Conservation (phyloP, 2,888 invertebrate species). For the Archaeoteleia sp. region DNA sequence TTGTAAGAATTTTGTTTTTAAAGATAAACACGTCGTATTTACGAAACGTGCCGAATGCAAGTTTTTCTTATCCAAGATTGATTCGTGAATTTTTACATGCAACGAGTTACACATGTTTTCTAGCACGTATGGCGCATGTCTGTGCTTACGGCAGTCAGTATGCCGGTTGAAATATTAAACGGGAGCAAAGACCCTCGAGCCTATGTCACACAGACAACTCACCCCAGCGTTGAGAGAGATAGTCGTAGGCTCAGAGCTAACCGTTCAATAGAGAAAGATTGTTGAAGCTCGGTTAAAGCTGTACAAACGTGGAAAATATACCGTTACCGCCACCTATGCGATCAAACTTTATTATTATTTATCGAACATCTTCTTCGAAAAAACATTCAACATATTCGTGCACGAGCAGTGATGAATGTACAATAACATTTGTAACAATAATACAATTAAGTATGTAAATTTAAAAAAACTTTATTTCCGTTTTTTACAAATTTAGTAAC, state of each 20-base stretch:
- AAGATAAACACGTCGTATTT: not conserved
- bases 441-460: no score
- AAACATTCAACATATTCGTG: not conserved
- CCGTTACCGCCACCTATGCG: slow-evolving; percentile 16
- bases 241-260: slow-evolving; percentile 12
- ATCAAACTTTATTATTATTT: slow-evolving; percentile 12
- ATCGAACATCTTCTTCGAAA: slow-evolving; percentile 1
- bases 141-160: slow-evolving; percentile 70
- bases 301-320: slow-evolving; percentile 26
- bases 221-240: slow-evolving; percentile 31
- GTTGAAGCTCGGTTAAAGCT: slow-evolving; percentile 38
- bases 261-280: slow-evolving; percentile 32
- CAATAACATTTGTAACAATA: no score
- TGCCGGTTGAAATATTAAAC: slow-evolving; percentile 74
- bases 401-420: no score
- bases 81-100: slow-evolving; percentile 48
- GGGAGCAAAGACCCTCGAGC: slow-evolving; percentile 72
- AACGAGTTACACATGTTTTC: slow-evolving; percentile 34
- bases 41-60: slow-evolving; percentile 27
- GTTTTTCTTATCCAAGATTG: slow-evolving; percentile 48
- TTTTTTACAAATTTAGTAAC: no score
- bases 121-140: slow-evolving; percentile 62
- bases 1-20: not conserved
- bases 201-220: slow-evolving; percentile 59
- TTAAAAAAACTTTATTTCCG: not conserved